These are phyloP conservation scores for Triops cancriformis DNA, from an alignment of 1,140 invertebrate species.

Conservation along the genomic window DNA sequence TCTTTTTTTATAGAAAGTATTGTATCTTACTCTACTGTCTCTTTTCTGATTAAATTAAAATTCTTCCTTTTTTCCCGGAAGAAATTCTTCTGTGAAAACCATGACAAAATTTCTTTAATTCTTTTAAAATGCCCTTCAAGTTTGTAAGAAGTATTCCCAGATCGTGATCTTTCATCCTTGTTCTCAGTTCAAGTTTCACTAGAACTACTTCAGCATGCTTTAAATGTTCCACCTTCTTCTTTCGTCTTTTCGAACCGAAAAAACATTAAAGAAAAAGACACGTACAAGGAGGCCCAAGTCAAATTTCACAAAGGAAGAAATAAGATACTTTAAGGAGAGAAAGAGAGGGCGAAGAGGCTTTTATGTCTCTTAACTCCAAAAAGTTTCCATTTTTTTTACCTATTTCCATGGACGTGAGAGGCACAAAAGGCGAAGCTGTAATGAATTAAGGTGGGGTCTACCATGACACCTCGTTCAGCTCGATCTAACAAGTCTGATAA, in stretches of 20 bases:
- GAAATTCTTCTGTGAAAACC: too few species aligned
- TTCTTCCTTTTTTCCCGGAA: too few species aligned
- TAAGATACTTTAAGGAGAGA: not conserved
- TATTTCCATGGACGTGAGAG: constrained; percentile 95
- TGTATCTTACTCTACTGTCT: too few species aligned
- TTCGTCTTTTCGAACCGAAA: not conserved
- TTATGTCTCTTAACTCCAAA: not conserved
- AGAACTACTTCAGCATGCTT: not conserved
- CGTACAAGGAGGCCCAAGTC: not conserved
- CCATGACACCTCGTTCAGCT: constrained; percentile 88
- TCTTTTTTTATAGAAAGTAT: too few species aligned
- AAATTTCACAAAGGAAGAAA: not conserved
- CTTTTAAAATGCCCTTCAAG: too few species aligned
- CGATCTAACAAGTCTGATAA: constrained; percentile 90
- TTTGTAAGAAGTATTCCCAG: too few species aligned
- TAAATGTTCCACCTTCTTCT: not conserved
- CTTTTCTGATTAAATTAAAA: too few species aligned
- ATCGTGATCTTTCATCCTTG: not conserved
- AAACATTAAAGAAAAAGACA: not conserved
- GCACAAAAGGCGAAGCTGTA: constrained; percentile 99
- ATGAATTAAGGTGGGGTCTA: constrained; percentile 96
- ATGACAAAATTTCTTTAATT: too few species aligned
- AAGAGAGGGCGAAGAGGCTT: not conserved
- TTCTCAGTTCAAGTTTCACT: not conserved
- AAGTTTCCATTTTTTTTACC: constrained; percentile 45